Base-by-base conservation (phyloP, 1,140 invertebrate species). In the Drosophila rhopaloa region DNA sequence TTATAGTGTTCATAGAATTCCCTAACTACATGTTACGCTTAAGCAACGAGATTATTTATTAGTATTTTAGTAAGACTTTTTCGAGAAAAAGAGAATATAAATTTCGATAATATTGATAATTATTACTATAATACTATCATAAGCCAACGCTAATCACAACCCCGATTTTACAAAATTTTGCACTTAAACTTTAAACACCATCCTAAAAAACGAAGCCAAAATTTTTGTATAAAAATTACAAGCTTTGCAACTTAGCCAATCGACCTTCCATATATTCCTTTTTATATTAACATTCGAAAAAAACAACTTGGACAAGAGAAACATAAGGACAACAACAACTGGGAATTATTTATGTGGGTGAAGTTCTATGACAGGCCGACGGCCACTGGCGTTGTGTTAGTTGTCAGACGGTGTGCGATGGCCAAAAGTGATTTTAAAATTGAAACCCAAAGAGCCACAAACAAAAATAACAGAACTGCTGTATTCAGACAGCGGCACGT, bases 271-370 rank as follows among this genome's bases (percentile, higher is more conserved):
- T 48, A 27, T 11, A 4, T n/a, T 35, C 13, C 32, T 38, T n/a
- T 38, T 19, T 41, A 32, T 51, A 10, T 27, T 32, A 50, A 32
- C 40, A 48, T 32, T 16, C 32, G 24, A 27, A 7, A 70, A 70
- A 59, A 51, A 40, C 47, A 59, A 72, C 40, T 24, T 55, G 16
- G 19, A 60, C 48, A 57, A 43, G 27, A 63, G 44, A 43, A 41
- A 41, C 58, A 59, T 41, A 35, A 59, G 60, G 16, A 14, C 41
- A 40, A 61, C 9, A 47, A 37, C 29, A 50, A 63, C 43, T 46
- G 7, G 5, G 60, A 46, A 58, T 83, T 53, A 88, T 72, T 83
- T 83, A 85, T 86, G 82, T 88, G 79, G 83, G 84, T 86, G 76
- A 86, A 78, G 78, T 84, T 81, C 63, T 68, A 11, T 76, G 67